Conservation (phyloP, 2,113 vertebrate species). For the Lipophrys pholis region DNA sequence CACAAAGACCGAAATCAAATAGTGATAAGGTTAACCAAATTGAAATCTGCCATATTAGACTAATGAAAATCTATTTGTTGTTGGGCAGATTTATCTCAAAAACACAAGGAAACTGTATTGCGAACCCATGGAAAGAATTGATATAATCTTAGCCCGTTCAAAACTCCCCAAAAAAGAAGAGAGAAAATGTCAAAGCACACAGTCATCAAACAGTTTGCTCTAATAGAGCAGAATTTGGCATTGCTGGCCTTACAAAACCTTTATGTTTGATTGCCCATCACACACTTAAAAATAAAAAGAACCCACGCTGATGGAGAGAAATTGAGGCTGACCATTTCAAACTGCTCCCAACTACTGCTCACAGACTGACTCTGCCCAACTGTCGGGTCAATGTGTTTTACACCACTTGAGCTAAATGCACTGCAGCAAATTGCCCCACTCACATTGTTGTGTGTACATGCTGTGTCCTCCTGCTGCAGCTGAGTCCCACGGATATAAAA, state of each 20-base stretch:
- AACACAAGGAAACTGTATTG: not conserved
- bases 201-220: slow-evolving; percentile 38
- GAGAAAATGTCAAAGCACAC: slow-evolving; percentile 24
- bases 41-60: not conserved
- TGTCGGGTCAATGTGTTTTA: slow-evolving; percentile 72
- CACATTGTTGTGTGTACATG: slow-evolving; percentile 32
- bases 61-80: not conserved
- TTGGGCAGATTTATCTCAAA: slow-evolving; percentile 4
- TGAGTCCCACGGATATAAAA: slow-evolving; percentile 21
- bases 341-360: slow-evolving; percentile 62
- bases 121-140: not conserved
- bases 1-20: slow-evolving; percentile 15
- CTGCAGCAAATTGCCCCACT: slow-evolving; percentile 67
- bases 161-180: slow-evolving; percentile 8
- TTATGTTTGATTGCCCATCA: slow-evolving; percentile 56
- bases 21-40: slow-evolving; percentile 4
- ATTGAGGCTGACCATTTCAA: slow-evolving; percentile 66
- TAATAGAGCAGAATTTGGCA: slow-evolving; percentile 37
- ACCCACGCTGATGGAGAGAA: slow-evolving; percentile 53
- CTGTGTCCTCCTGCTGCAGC: slow-evolving; percentile 29
- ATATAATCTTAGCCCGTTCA: not conserved
- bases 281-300: slow-evolving; percentile 30
- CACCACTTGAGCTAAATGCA: slow-evolving; percentile 67
- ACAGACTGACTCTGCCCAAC: slow-evolving; percentile 59
- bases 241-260: slow-evolving; percentile 36